A percentile compares a stretch with the other conserved stretches of the same genome.
Conservation (phyloP, 2,113 vertebrate genomes). For the Perca schrenkii region DNA sequence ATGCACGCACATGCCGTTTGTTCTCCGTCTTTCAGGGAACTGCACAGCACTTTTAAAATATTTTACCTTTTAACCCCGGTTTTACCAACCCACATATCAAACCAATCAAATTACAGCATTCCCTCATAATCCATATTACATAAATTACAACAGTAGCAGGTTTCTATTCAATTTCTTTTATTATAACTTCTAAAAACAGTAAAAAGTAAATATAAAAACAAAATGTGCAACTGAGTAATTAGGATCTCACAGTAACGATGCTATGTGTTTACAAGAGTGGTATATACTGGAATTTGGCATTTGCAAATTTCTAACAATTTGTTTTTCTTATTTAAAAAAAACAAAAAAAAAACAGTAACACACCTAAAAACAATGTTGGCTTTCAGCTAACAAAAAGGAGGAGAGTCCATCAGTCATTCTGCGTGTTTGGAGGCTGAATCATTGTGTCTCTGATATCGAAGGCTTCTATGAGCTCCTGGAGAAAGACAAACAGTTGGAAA, state of each 20-base stretch:
- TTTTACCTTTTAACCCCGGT: background rate
- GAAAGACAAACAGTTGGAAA: conserved; percentile 3
- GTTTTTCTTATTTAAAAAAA: background rate
- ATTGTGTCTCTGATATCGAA: conserved; percentile 80
- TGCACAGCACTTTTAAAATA: background rate
- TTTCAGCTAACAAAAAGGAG: background rate
- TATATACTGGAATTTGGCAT: background rate
- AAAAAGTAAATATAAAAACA: conserved; percentile 35
- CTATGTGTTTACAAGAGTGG: background rate
- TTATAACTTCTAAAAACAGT: conserved; percentile 50
- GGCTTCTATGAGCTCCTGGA: conserved; percentile 78
- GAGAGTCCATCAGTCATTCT: conserved; percentile 47
- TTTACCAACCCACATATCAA: background rate
- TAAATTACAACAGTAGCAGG: background rate
- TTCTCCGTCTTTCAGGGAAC: background rate
- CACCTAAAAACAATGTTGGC: conserved; percentile 8
- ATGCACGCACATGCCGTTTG: background rate
- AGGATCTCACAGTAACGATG: background rate
- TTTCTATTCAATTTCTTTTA: conserved; percentile 6
- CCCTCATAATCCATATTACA: background rate
- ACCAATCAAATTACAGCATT: background rate
- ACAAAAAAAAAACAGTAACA: background rate
- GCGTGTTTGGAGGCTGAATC: conserved; percentile 64
- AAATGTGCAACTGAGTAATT: background rate
- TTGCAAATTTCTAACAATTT: background rate